These are phyloP conservation scores for Planococcus citri DNA, from an alignment of 1,140 invertebrate genomes.

Conservation along the genomic window DNA sequence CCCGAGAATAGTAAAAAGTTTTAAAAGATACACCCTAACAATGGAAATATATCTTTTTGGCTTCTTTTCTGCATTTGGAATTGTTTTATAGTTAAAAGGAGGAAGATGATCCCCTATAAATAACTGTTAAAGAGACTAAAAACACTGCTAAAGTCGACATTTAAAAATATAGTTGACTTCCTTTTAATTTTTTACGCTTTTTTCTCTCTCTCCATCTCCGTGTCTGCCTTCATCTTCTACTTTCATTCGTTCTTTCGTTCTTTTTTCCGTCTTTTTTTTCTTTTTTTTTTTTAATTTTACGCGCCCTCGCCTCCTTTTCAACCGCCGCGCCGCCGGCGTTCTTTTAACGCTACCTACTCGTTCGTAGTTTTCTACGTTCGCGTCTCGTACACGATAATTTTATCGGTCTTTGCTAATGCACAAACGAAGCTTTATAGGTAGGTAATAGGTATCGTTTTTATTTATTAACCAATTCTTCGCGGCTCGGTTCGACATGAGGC, in stretches of 20 bases:
- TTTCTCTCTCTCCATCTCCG: too few species aligned
- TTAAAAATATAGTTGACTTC: conserved; percentile 20
- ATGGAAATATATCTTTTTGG: conserved; percentile 20
- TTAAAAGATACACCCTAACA: conserved; percentile 18
- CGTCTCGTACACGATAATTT: neutral
- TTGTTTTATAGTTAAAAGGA: conserved; percentile 15
- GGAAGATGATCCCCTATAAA: conserved; percentile 19
- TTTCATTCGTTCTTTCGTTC: neutral
- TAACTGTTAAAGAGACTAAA: conserved; percentile 18
- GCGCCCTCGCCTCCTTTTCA: neutral
- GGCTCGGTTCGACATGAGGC: too few species aligned
- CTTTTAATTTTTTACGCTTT: conserved; percentile 13
- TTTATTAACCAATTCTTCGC: too few species aligned
- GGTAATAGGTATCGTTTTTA: too few species aligned
- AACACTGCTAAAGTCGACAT: conserved; percentile 16
- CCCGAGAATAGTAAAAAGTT: conserved; percentile 10
- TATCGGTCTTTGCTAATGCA: neutral
- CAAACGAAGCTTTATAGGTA: neutral
- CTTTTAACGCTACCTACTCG: too few species aligned
- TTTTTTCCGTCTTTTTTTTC: neutral
- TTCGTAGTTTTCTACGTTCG: too few species aligned
- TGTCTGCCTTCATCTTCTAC: neutral
- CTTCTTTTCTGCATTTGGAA: conserved; percentile 19
- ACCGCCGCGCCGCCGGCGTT: too few species aligned
- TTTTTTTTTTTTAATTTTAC: neutral